These are phyloP conservation scores for Arnoldichthys spilopterus DNA, from an alignment of 2,797 vertebrate species.

Conservation along the genomic window DNA sequence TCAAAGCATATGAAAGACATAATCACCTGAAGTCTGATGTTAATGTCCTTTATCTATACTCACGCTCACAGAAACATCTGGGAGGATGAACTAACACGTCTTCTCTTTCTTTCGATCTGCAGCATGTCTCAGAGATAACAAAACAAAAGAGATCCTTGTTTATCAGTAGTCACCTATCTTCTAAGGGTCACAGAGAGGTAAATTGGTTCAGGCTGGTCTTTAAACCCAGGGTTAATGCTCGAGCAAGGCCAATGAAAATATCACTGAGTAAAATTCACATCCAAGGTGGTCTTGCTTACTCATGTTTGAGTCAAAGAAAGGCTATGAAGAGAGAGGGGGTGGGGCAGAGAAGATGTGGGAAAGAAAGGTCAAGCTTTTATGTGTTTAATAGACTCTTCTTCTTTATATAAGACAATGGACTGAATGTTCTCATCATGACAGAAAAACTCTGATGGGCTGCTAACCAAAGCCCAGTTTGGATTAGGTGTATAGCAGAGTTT, in stretches of 20 bases:
- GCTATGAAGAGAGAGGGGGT: constrained; percentile 37
- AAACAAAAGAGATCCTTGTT: constrained; percentile 28
- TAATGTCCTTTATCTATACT: constrained; percentile 15
- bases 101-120: constrained; percentile 10
- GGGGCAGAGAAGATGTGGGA: neutral
- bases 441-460: too few relatives aligned
- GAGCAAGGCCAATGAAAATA: constrained; percentile 31
- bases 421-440: too few relatives aligned
- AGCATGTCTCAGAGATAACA: constrained; percentile 34
- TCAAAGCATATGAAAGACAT: neutral
- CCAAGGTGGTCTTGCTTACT: constrained; percentile 45
- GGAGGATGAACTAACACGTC: constrained; percentile 22
- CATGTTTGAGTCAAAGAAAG: constrained; percentile 31
- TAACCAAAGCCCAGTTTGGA: too few relatives aligned
- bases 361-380: neutral
- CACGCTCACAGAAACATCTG: constrained; percentile 37
- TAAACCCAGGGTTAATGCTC: constrained; percentile 17
- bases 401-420: too few relatives aligned
- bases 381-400: too few relatives aligned
- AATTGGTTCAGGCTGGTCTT: constrained; percentile 37
- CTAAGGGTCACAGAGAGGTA: constrained; percentile 29
- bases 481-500: too few relatives aligned
- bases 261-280: constrained; percentile 34
- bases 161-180: constrained; percentile 16
- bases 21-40: constrained; percentile 31